A percentile compares a stretch with the other conserved stretches of the same genome.
phyloP scores from a whole-genome alignment of 2,888 invertebrate species.

The Atrina japonica region DNA sequence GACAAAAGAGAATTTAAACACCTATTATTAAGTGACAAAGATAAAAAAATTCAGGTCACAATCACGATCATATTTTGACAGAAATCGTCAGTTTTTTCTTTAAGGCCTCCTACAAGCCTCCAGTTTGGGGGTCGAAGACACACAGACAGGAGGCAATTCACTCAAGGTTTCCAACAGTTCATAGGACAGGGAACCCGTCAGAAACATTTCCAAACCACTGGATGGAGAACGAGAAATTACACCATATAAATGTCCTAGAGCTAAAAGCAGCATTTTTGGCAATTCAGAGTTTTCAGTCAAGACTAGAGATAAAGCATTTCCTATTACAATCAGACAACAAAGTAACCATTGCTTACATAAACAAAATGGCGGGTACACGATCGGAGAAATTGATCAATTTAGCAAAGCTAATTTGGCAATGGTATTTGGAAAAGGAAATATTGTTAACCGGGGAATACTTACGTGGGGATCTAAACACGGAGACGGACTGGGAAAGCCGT shows the following conservation, averaged over 20 bases:
- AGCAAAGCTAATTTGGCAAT: conserved; percentile 23
- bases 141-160: conserved; percentile 13
- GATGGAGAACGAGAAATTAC: conserved; percentile 15
- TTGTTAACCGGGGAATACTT: conserved; percentile 21
- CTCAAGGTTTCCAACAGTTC: background rate
- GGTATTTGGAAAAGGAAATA: conserved; percentile 25
- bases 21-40: conserved; percentile 7
- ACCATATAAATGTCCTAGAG: conserved; percentile 31
- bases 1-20: conserved; percentile 26
- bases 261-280: conserved; percentile 24
- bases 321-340: conserved; percentile 24
- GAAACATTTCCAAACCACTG: conserved; percentile 7
- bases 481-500: conserved; percentile 21
- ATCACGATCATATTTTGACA: background rate
- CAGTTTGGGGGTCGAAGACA: conserved; percentile 24
- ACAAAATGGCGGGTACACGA: conserved; percentile 20
- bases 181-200: background rate
- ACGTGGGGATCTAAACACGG: conserved; percentile 15
- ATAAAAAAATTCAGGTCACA: conserved; percentile 3
- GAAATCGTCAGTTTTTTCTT: conserved; percentile 22
- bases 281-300: conserved; percentile 4
- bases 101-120: conserved; percentile 11
- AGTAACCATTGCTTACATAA: conserved; percentile 24
- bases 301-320: conserved; percentile 12
- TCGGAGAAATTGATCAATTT: conserved; percentile 23